Conservation (phyloP, 2,888 invertebrate genomes). For the Penaeus monodon region DNA sequence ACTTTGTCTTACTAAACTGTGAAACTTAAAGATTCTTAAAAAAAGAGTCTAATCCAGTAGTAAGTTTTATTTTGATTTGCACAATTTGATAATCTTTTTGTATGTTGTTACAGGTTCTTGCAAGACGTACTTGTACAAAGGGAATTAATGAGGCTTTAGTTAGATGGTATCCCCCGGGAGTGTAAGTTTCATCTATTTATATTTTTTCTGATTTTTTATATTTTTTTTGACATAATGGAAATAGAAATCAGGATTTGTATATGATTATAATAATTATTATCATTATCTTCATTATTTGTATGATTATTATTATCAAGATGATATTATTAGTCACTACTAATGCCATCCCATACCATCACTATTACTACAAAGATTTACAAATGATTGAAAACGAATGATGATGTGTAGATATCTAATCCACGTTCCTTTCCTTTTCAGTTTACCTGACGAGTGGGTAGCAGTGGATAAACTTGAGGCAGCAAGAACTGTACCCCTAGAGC, state of each 20-base stretch:
- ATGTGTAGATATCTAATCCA: conserved; percentile 1
- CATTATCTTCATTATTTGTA: neutral
- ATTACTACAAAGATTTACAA: too few species aligned
- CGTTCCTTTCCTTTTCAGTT: conserved; percentile 23
- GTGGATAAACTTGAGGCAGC: conserved; percentile 34
- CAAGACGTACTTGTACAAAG: conserved; percentile 41
- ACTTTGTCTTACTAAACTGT: too few species aligned
- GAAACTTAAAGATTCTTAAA: too few species aligned
- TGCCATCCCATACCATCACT: neutral
- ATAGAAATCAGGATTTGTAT: too few species aligned
- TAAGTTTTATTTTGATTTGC: too few species aligned
- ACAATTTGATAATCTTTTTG: neutral
- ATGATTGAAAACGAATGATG: too few species aligned
- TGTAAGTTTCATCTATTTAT: conserved; percentile 32
- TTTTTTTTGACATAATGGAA: too few species aligned
- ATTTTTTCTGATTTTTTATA: too few species aligned
- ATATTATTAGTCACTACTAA: neutral
- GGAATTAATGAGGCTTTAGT: conserved; percentile 47
- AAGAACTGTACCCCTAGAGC: conserved; percentile 39
- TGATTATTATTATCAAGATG: neutral
- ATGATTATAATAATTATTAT: too few species aligned
- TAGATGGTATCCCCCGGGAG: conserved; percentile 52
- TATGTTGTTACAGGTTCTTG: conserved; percentile 46
- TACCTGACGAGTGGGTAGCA: conserved; percentile 52
- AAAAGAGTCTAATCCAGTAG: too few species aligned